Base-by-base conservation (phyloP, 2,797 vertebrate genomes). In the Semotilus atromaculatus region DNA sequence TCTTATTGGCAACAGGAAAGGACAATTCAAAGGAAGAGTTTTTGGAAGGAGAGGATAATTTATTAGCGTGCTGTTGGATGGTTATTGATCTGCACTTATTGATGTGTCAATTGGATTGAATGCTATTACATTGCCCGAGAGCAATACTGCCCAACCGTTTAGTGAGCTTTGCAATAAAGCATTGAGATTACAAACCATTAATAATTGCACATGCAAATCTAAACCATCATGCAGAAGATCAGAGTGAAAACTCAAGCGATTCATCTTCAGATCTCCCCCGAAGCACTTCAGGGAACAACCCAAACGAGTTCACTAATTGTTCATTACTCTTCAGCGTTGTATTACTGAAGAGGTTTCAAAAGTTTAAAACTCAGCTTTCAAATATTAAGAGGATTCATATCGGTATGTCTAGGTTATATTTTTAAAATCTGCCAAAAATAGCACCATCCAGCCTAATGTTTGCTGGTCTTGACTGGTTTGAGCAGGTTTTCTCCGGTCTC, bases 231-330 rank as follows among this genome's bases (percentile, higher is more conserved):
- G 40, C 2, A 9, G 51, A 19, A 66, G 31, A 67, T 75, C 72
- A 29, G 40, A 75, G 43, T 38, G 11, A 26, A 74, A 48, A 48
- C 40, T 26, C 21, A 8, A 79, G 38, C 0, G 3, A 62, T 75
- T 82, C 16, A 66, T 79, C 60, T 45, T 64, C 55, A 36, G 40
- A 70, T 81, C 45, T 68, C 3, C 64, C 36, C 51, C 7, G 18
- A 31, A 58, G 51, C 51, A 58, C 51, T 58, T 40, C 48, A 60
- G 34, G 7, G 51, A 68, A 68, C 19, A 73, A 23, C 51, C 51
- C 67, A 81, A 70, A 29, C 34, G 48, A 81, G 23, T 73, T 45
- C 19, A 38, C 43, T 53, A 75, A 83, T 71, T 38, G 43, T 51
- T 81, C 26, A 55, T 48, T 82, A 82, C 55, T 82, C 21, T 3